A percentile compares a stretch with the other conserved stretches of the same genome.
Conservation (phyloP, 2,113 vertebrate genomes). For the Esox niger region DNA sequence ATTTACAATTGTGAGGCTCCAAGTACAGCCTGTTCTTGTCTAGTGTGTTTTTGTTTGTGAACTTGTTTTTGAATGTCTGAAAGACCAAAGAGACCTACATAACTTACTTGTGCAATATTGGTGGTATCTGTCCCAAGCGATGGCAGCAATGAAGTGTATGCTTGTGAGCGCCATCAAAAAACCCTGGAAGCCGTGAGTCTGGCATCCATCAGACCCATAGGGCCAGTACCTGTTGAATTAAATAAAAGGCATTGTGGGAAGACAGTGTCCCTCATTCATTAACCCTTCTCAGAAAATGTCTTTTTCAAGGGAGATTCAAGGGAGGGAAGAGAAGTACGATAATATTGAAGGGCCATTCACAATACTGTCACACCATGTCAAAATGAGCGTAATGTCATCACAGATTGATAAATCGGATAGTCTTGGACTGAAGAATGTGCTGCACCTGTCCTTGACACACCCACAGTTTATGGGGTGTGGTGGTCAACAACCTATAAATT, state of each 20-base stretch:
- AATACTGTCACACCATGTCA: no score
- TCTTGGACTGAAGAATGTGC: no score
- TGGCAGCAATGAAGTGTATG: slow-evolving; percentile 83
- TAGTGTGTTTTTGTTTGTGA: not conserved
- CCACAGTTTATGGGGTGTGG: no score
- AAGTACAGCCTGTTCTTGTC: not conserved
- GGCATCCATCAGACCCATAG: slow-evolving; percentile 87
- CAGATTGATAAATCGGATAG: no score
- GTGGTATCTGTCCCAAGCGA: slow-evolving; percentile 93
- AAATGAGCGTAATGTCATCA: no score
- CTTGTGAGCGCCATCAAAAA: slow-evolving; percentile 86
- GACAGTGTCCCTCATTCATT: not conserved
- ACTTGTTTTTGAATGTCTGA: not conserved
- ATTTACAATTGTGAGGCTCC: not conserved
- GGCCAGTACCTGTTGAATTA: slow-evolving; percentile 89
- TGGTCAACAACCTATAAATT: no score
- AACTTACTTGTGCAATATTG: slow-evolving; percentile 86
- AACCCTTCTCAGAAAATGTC: no score
- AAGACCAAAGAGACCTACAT: not conserved
- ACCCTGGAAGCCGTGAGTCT: slow-evolving; percentile 93
- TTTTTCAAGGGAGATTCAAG: no score
- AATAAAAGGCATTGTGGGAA: not conserved
- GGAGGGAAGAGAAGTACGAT: no score
- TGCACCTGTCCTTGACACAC: no score
- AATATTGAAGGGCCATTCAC: no score